Evolutionary conservation across 2,797 vertebrate species (phyloP).

Genomic region (Enteromius viviparus): DNA sequence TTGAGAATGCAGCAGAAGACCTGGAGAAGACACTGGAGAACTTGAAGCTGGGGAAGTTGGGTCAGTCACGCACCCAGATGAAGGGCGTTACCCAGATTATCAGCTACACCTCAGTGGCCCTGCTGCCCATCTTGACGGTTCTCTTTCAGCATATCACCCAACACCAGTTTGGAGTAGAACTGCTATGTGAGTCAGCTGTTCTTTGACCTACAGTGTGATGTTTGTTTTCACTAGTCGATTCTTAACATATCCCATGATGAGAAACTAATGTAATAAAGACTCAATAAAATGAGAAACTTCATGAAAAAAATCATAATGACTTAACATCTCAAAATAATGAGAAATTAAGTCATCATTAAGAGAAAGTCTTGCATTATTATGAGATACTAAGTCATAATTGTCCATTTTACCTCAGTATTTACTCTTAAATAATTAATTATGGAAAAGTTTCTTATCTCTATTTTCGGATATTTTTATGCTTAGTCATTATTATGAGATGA

Average conservation of each 20-base stretch:
- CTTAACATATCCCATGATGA: background rate
- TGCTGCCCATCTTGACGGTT: conserved; percentile 92
- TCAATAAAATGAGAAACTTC: background rate
- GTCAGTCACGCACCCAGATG: conserved; percentile 94
- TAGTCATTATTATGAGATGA: background rate
- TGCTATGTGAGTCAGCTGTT: conserved; percentile 84
- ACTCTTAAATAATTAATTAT: background rate
- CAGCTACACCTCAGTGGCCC: conserved; percentile 91
- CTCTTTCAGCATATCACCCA: conserved; percentile 93
- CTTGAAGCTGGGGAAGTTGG: conserved; percentile 94
- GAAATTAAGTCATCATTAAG: background rate
- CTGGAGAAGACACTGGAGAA: conserved; percentile 95
- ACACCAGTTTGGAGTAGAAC: conserved; percentile 86
- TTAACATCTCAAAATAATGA: background rate
- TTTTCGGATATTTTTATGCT: background rate
- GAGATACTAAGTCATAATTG: background rate
- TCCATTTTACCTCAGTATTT: background rate
- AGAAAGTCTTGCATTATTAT: background rate
- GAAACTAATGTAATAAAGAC: background rate
- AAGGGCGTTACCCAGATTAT: conserved; percentile 96
- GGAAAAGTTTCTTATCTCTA: background rate
- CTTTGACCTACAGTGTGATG: background rate
- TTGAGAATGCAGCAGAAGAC: conserved; percentile 96
- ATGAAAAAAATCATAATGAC: background rate
- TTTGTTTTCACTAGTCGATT: background rate